Conservation (phyloP, 2,113 vertebrate species). For the Siphamia tubifer region DNA sequence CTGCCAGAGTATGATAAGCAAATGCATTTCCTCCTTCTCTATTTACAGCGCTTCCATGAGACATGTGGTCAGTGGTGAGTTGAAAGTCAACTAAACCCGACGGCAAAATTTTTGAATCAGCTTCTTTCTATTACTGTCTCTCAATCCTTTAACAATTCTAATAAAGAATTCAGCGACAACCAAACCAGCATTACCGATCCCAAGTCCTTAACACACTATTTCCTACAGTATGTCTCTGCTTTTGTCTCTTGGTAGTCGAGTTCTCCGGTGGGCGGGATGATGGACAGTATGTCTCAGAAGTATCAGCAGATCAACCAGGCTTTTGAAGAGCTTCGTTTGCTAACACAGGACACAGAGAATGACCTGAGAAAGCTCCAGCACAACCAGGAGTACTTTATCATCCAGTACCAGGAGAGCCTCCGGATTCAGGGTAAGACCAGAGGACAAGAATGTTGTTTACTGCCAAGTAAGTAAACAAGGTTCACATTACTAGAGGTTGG, state of each 20-base stretch:
- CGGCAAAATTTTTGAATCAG: background rate
- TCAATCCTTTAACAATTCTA: background rate
- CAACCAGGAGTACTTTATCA: constrained; percentile 98
- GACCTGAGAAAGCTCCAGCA: constrained; percentile 96
- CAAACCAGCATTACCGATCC: background rate
- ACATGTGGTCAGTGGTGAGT: background rate
- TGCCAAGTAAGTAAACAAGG: no score
- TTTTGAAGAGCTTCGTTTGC: constrained; percentile 92
- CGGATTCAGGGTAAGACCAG: constrained; percentile 81
- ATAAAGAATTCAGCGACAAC: constrained; percentile 32
- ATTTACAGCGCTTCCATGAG: background rate
- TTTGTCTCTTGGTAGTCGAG: constrained; percentile 80
- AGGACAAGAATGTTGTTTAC: background rate
- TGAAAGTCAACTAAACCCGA: background rate
- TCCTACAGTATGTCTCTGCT: background rate
- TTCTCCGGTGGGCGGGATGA: constrained; percentile 85
- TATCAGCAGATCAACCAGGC: constrained; percentile 97
- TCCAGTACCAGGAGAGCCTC: constrained; percentile 98
- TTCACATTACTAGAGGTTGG: no score
- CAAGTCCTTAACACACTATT: background rate
- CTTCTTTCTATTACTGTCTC: no score
- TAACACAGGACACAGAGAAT: constrained; percentile 93
- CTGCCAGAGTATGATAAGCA: constrained; percentile 17
- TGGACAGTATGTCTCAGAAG: constrained; percentile 96
- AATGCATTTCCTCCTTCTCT: constrained; percentile 4